phyloP scores from a whole-genome alignment of 1,140 invertebrate species.

The Glossosoma conforme region DNA sequence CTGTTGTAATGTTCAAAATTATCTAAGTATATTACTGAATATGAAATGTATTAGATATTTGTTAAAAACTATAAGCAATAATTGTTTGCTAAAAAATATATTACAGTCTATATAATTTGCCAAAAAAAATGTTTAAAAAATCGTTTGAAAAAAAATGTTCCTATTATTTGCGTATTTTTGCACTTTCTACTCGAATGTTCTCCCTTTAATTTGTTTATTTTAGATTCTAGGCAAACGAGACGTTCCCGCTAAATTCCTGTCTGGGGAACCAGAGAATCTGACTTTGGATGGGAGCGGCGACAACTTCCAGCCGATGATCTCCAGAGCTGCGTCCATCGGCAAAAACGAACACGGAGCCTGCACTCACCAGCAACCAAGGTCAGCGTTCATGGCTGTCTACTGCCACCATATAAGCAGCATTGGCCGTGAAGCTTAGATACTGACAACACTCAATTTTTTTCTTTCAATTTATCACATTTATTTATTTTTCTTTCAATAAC shows the following conservation, averaged over 20 bases:
- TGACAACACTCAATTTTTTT: too few relatives aligned
- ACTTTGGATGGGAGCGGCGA: constrained; percentile 41
- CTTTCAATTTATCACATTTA: too few relatives aligned
- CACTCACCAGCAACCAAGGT: constrained; percentile 17
- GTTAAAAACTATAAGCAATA: constrained; percentile 28
- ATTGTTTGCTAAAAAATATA: too few relatives aligned
- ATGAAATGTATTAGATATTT: constrained; percentile 10
- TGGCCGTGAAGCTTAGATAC: too few relatives aligned
- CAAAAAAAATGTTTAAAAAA: too few relatives aligned
- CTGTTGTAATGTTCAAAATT: too few relatives aligned
- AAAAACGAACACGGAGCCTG: constrained; percentile 29
- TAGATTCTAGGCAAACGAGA: constrained; percentile 55
- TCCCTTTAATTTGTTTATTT: constrained; percentile 21
- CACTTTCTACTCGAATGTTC: constrained; percentile 19
- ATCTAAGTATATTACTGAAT: too few relatives aligned
- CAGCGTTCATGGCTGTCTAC: constrained; percentile 17
- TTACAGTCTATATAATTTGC: too few relatives aligned
- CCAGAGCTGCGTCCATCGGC: constrained; percentile 35
- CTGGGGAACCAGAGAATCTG: constrained; percentile 43
- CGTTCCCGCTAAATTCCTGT: constrained; percentile 53
- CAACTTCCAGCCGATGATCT: constrained; percentile 46
- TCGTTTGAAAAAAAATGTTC: too few relatives aligned
- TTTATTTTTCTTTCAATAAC: too few relatives aligned
- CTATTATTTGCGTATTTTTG: too few relatives aligned
- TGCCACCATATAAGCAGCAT: too few relatives aligned